A percentile compares a stretch with the other conserved stretches of the same genome.
phyloP scores from a whole-genome alignment of 2,797 vertebrate genomes.

The Miichthys miiuy region DNA sequence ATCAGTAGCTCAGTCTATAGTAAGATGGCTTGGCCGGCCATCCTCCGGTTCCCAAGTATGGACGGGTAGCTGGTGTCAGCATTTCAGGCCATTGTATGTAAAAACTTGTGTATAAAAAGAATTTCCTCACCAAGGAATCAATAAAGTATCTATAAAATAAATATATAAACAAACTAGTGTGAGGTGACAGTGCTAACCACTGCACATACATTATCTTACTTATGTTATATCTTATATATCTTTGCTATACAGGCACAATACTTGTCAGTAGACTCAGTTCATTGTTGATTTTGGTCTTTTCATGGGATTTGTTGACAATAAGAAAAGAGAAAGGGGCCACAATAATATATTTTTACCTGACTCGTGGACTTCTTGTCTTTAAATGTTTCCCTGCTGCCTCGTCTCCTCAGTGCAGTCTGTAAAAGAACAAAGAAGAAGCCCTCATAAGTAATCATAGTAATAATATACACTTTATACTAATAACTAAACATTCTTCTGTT shows the following conservation, averaged over 20 bases:
- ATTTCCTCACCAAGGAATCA: too few relatives aligned
- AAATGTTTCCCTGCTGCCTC: slow-evolving; percentile 93
- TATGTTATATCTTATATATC: too few relatives aligned
- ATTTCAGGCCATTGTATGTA: too few relatives aligned
- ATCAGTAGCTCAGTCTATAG: too few relatives aligned
- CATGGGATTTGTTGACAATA: not conserved
- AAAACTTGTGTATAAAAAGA: too few relatives aligned
- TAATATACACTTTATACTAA: not conserved
- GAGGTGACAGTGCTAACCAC: too few relatives aligned
- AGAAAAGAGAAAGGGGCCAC: not conserved
- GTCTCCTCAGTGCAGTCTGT: slow-evolving; percentile 93
- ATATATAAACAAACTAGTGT: too few relatives aligned
- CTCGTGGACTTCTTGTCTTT: slow-evolving; percentile 94
- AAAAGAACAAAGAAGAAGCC: slow-evolving; percentile 42
- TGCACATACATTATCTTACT: too few relatives aligned
- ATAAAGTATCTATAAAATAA: too few relatives aligned
- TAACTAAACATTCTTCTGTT: not conserved
- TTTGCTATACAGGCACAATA: not conserved
- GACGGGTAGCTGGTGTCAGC: too few relatives aligned
- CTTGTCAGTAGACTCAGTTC: not conserved
- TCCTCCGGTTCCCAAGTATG: too few relatives aligned
- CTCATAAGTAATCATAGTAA: not conserved
- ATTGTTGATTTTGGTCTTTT: slow-evolving; percentile 4
- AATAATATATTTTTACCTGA: slow-evolving; percentile 86
- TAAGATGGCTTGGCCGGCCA: too few relatives aligned